phyloP scores from a whole-genome alignment of 2,113 vertebrate genomes.

The Spheniscus mendiculus region DNA sequence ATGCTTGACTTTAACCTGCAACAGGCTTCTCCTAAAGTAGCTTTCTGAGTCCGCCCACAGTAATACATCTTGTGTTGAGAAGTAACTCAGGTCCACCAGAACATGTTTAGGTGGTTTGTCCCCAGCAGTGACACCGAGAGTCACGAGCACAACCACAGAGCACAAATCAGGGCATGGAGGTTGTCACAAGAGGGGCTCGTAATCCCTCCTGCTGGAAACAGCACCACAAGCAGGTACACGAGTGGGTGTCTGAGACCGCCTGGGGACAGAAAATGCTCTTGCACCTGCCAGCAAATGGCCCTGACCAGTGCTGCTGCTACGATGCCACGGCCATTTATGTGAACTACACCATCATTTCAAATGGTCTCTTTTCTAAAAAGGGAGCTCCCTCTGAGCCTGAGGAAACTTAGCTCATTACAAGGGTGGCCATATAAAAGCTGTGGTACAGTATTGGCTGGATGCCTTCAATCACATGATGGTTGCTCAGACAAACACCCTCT shows the following conservation, averaged over 20 bases:
- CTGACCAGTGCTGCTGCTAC: not conserved
- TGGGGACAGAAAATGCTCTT: not conserved
- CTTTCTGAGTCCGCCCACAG: not conserved
- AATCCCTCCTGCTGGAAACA: not conserved
- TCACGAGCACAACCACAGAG: not conserved
- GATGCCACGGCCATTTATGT: not conserved
- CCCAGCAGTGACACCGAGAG: not conserved
- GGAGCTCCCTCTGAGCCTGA: not conserved
- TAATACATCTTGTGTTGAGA: not conserved
- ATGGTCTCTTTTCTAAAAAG: not conserved
- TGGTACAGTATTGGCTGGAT: not conserved
- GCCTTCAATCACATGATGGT: not conserved
- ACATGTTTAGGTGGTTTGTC: not conserved
- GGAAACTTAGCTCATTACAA: not conserved
- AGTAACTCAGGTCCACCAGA: not conserved
- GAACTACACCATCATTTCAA: not conserved
- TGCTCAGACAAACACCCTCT: not conserved
- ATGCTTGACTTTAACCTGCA: not conserved
- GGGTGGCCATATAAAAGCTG: not conserved
- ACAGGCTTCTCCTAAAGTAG: not conserved
- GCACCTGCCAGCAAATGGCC: constrained; percentile 1
- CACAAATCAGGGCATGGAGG: accelerated
- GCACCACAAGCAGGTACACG: accelerated
- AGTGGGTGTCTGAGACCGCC: not conserved
- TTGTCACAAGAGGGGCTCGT: not conserved